These are phyloP conservation scores for Poecilia gillii DNA, from an alignment of 2,797 vertebrate species.

Conservation along the genomic window DNA sequence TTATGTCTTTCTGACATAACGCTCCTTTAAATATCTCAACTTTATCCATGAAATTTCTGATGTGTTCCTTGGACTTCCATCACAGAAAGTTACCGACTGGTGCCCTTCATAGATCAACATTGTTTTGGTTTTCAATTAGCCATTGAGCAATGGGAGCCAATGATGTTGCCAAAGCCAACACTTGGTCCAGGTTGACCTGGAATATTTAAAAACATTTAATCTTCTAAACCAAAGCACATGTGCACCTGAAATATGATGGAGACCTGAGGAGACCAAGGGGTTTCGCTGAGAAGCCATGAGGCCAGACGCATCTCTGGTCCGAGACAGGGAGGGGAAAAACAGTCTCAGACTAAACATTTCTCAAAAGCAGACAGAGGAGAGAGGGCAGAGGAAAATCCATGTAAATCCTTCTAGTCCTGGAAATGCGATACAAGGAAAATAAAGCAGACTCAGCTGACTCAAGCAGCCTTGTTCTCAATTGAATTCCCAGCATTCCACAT, in stretches of 20 bases:
- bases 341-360: constrained; percentile 83
- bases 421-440: constrained; percentile 82
- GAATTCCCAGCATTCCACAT: constrained; percentile 73
- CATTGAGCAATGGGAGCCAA: neutral
- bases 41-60: neutral
- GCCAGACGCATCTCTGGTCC: constrained; percentile 64
- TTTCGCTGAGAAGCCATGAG: constrained; percentile 40
- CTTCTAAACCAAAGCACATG: constrained; percentile 53
- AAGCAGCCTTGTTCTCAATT: constrained; percentile 48
- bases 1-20: neutral
- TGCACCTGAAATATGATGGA: constrained; percentile 57
- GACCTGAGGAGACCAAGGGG: constrained; percentile 34
- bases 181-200: constrained; percentile 20
- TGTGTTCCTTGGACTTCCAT: neutral
- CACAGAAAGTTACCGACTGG: neutral
- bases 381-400: constrained; percentile 64
- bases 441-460: constrained; percentile 75
- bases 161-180: constrained; percentile 5
- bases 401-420: constrained; percentile 75
- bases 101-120: neutral
- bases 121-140: neutral
- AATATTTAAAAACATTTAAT: constrained; percentile 48
- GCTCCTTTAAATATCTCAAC: neutral
- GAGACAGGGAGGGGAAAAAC: constrained; percentile 72
- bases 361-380: constrained; percentile 62